Evolutionary conservation across 2,113 vertebrate genomes (phyloP).

Genomic region (Syrrhaptes paradoxus): DNA sequence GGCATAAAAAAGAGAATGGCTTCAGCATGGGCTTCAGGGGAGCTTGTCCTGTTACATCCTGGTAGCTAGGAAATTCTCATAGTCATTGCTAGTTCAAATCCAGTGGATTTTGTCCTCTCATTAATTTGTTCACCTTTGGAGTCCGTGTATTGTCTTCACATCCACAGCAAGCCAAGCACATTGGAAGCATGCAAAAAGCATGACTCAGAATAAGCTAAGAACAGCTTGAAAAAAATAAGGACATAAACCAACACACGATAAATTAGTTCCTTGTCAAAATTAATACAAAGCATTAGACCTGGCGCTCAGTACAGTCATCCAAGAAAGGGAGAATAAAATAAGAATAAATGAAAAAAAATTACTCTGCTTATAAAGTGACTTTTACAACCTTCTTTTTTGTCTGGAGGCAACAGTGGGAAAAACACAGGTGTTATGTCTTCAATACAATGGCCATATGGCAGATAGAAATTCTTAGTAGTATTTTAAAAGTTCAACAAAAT

Average conservation of each 20-base stretch:
- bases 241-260: neutral
- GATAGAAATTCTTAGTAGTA: neutral
- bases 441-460: neutral
- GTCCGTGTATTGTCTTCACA: fast-evolving
- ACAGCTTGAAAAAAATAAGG: neutral
- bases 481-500: neutral
- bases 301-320: neutral
- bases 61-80: neutral
- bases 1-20: neutral
- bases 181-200: neutral
- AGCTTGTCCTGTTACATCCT: neutral
- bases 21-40: neutral
- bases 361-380: neutral
- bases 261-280: neutral
- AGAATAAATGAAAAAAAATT: neutral
- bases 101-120: neutral
- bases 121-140: neutral
- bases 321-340: neutral
- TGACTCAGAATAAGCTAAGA: neutral
- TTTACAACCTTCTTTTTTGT: neutral
- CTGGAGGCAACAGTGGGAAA: neutral
- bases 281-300: neutral
- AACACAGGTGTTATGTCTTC: neutral
- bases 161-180: neutral
- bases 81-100: neutral